Conservation (phyloP, 2,113 vertebrate species). For the Perognathus longimembris region DNA sequence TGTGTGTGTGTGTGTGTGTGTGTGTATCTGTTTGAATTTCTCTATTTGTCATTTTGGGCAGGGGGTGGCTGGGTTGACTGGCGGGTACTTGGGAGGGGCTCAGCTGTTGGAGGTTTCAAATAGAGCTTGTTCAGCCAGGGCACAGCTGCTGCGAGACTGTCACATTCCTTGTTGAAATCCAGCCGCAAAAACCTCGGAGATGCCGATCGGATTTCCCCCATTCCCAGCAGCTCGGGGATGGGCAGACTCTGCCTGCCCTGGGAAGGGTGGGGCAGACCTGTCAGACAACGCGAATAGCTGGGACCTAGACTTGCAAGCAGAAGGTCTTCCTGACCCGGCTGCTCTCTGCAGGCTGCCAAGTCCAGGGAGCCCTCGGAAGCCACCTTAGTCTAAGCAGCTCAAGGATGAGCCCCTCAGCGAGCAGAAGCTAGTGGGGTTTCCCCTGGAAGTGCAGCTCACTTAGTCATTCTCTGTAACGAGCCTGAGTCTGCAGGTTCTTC, state of each 20-base stretch:
- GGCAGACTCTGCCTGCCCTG: neutral
- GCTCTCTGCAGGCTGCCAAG: neutral
- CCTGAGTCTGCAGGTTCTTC: constrained; percentile 47
- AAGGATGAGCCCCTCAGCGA: constrained; percentile 37
- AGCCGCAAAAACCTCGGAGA: constrained; percentile 76
- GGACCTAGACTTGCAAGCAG: neutral
- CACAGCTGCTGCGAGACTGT: constrained; percentile 80
- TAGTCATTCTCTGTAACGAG: constrained; percentile 73
- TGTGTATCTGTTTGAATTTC: constrained; percentile 62
- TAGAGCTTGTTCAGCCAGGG: constrained; percentile 78
- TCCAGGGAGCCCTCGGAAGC: constrained; percentile 24
- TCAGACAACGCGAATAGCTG: neutral
- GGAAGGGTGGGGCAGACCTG: constrained; percentile 48
- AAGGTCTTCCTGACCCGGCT: neutral
- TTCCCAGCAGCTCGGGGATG: constrained; percentile 36
- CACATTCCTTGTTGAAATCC: constrained; percentile 81
- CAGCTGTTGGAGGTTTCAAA: constrained; percentile 81
- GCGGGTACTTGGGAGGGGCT: constrained; percentile 69
- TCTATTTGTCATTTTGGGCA: constrained; percentile 74
- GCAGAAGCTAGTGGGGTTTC: constrained; percentile 66
- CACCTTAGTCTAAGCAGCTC: constrained; percentile 5
- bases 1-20: neutral
- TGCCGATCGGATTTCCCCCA: constrained; percentile 77
- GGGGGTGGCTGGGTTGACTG: constrained; percentile 47
- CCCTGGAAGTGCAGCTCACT: constrained; percentile 73